Evolutionary conservation across 2,888 invertebrate genomes (phyloP).

Genomic region (Aradus depressus): DNA sequence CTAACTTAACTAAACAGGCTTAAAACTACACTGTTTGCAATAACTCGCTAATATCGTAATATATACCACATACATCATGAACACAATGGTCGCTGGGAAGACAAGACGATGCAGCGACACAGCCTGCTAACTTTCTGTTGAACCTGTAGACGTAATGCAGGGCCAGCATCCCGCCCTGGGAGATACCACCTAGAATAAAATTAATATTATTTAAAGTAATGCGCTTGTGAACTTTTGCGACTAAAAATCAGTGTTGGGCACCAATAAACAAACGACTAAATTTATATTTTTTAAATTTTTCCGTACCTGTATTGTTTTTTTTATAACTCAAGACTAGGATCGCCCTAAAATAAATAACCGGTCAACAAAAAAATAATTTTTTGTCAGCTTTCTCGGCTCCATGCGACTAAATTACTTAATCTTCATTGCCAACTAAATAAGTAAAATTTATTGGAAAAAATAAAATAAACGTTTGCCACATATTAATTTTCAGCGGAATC

Average conservation of each 20-base stretch:
- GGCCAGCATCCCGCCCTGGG: conserved; percentile 9
- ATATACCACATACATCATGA: conserved; percentile 1
- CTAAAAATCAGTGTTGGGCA: no score
- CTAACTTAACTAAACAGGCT: no score
- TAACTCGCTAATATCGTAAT: background rate
- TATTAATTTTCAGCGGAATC: background rate
- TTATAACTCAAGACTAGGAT: no score
- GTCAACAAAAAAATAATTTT: background rate
- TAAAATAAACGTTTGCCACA: background rate
- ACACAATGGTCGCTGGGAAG: background rate
- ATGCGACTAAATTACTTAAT: background rate
- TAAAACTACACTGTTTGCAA: no score
- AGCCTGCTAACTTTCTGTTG: conserved; percentile 6
- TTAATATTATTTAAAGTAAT: no score
- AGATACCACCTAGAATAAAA: conserved; percentile 5
- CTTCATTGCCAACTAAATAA: no score
- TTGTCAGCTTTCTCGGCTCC: background rate
- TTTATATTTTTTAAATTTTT: no score
- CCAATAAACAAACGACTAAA: no score
- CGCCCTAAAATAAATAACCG: no score
- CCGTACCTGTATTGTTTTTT: conserved; percentile 2
- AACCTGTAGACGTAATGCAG: conserved; percentile 1
- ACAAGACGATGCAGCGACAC: conserved; percentile 3
- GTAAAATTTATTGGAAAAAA: no score
- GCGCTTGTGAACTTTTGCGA: no score